Conservation (phyloP, 2,888 invertebrate genomes). For the Rhimphoctona megacephalus region DNA sequence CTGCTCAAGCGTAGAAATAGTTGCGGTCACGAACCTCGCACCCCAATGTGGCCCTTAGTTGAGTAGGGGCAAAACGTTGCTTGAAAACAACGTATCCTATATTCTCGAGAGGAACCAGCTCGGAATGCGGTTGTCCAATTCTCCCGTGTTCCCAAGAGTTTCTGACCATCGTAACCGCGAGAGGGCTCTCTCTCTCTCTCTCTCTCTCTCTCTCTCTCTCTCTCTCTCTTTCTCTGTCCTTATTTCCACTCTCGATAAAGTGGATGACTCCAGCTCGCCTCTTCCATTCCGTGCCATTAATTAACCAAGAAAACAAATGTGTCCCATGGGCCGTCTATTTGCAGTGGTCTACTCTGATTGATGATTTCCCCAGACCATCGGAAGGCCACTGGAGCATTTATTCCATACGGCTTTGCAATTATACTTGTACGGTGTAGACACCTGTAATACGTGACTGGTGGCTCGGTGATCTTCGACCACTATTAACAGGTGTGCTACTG, state of each 20-base stretch:
- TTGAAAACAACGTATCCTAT: conserved; percentile 36
- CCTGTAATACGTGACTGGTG: conserved; percentile 34
- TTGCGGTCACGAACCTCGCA: conserved; percentile 61
- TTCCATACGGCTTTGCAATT: conserved; percentile 5
- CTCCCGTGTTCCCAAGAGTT: conserved; percentile 58
- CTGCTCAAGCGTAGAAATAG: conserved; percentile 53
- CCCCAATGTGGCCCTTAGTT: conserved; percentile 35
- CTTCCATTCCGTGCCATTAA: conserved; percentile 52
- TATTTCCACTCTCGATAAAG: conserved; percentile 39
- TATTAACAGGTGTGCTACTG: conserved; percentile 61
- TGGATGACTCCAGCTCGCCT: conserved; percentile 37
- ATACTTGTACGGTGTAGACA: background rate
- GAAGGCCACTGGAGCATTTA: conserved; percentile 8
- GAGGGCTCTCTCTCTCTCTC: conserved; percentile 12
- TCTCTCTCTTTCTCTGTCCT: conserved; percentile 11
- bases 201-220: conserved; percentile 22
- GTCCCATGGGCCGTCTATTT: conserved; percentile 41
- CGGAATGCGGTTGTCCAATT: conserved; percentile 63
- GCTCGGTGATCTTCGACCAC: conserved; percentile 71
- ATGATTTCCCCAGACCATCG: conserved; percentile 45
- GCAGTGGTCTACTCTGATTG: conserved; percentile 50
- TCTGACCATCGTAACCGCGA: conserved; percentile 60
- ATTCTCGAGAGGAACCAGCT: conserved; percentile 44
- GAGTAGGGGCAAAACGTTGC: conserved; percentile 36
- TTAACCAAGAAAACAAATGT: conserved; percentile 61